Conservation (phyloP, 2,888 invertebrate genomes). For the Cantharis rufa region DNA sequence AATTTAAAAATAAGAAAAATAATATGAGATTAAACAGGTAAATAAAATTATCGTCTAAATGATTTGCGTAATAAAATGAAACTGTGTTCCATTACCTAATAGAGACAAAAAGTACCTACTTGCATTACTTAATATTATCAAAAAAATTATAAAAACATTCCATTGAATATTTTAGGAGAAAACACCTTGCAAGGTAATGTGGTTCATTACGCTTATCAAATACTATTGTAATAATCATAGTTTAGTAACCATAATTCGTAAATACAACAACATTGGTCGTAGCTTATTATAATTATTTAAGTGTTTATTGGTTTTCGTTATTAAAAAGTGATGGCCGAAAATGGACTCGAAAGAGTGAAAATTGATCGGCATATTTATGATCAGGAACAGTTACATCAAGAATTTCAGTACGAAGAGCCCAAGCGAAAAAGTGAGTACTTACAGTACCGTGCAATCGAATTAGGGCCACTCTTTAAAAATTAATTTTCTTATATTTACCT, state of each 20-base stretch:
- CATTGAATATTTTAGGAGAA: neutral
- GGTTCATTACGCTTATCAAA: constrained; percentile 14
- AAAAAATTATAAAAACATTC: neutral
- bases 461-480: no score
- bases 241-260: no score
- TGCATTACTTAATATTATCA: neutral
- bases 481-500: no score
- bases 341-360: constrained; percentile 36
- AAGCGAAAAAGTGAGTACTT: constrained; percentile 55
- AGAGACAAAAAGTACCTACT: neutral
- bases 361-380: constrained; percentile 59
- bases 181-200: constrained; percentile 9
- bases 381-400: constrained; percentile 55
- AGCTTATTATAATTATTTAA: neutral
- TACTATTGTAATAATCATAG: neutral
- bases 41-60: neutral
- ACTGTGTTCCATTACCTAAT: neutral
- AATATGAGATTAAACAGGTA: neutral
- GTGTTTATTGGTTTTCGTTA: neutral
- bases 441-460: no score
- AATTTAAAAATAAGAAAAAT: neutral
- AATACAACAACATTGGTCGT: neutral
- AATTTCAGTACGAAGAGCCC: constrained; percentile 57
- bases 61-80: neutral
- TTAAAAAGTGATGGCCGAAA: constrained; percentile 9